These are phyloP conservation scores for Parasteatoda lunata DNA, from an alignment of 2,888 invertebrate species.

Conservation along the genomic window DNA sequence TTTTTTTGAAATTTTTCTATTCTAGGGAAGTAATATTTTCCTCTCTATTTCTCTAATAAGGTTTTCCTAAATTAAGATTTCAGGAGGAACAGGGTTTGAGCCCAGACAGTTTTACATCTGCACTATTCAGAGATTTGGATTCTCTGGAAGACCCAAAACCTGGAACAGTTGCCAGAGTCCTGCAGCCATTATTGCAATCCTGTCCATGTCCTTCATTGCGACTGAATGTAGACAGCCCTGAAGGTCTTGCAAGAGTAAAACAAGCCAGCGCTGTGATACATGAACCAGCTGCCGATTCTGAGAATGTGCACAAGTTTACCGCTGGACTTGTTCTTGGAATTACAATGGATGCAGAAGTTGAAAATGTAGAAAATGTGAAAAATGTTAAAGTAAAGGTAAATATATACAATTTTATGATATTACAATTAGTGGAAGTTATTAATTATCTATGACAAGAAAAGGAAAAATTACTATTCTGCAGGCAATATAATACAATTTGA, in stretches of 20 bases:
- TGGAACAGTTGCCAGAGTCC: conserved; percentile 84
- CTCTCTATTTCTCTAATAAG: too few relatives aligned
- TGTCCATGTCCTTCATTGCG: conserved; percentile 65
- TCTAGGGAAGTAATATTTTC: not conserved
- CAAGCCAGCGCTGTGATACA: conserved; percentile 79
- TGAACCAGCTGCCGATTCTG: conserved; percentile 88
- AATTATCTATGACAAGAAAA: too few relatives aligned
- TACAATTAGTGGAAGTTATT: not conserved
- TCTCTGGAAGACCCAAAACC: conserved; percentile 83
- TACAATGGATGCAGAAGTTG: conserved; percentile 89
- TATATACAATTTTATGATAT: not conserved
- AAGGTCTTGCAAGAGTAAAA: conserved; percentile 70
- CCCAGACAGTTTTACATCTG: conserved; percentile 86
- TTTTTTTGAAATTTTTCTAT: not conserved
- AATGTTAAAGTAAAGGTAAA: conserved; percentile 83
- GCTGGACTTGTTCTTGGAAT: conserved; percentile 92
- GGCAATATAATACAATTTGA: too few relatives aligned
- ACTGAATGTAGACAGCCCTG: conserved; percentile 69
- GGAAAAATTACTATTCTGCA: too few relatives aligned
- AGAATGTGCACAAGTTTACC: conserved; percentile 89
- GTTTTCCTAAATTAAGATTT: conserved; percentile 20
- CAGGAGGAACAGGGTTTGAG: conserved; percentile 77
- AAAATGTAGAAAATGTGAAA: conserved; percentile 83
- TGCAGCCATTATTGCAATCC: conserved; percentile 80
- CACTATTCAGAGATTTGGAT: conserved; percentile 85